A percentile compares a stretch with the other conserved stretches of the same genome.
These are phyloP conservation scores for Brienomyrus brachyistius DNA, from an alignment of 2,113 vertebrate genomes.

Conservation along the genomic window DNA sequence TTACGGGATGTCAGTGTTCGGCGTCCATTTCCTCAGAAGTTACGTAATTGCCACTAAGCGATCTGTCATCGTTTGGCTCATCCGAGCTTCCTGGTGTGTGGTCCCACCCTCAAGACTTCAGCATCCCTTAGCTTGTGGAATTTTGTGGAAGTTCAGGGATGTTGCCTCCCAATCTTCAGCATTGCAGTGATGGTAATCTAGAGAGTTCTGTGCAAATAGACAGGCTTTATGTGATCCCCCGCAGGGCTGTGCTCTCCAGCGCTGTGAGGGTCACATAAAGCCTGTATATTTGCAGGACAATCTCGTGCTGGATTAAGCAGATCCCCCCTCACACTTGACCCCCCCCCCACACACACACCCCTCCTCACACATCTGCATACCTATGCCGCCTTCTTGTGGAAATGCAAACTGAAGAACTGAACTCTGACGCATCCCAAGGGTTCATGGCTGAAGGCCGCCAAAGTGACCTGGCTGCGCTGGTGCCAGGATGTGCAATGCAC, in stretches of 20 bases:
- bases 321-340: no score
- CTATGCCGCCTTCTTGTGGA: not conserved
- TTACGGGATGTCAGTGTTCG: not conserved
- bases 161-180: not conserved
- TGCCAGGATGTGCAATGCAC: not conserved
- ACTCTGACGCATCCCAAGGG: not conserved
- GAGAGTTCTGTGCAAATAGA: conserved; percentile 10
- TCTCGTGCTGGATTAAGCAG: conserved; percentile 49
- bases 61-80: conserved; percentile 17
- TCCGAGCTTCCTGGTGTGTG: not conserved
- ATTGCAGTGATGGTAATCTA: conserved; percentile 29
- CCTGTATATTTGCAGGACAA: conserved; percentile 45
- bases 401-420: not conserved
- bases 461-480: not conserved
- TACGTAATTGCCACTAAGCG: conserved; percentile 27
- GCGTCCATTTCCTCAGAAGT: not conserved
- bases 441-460: not conserved
- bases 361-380: not conserved
- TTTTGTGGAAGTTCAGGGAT: not conserved
- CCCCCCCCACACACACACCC: not conserved
- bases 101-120: not conserved
- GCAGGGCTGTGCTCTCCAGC: no score
- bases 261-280: conserved; percentile 39
- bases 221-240: no score
- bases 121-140: not conserved